phyloP scores from a whole-genome alignment of 2,113 vertebrate genomes.

The Dipodomys ordii region DNA sequence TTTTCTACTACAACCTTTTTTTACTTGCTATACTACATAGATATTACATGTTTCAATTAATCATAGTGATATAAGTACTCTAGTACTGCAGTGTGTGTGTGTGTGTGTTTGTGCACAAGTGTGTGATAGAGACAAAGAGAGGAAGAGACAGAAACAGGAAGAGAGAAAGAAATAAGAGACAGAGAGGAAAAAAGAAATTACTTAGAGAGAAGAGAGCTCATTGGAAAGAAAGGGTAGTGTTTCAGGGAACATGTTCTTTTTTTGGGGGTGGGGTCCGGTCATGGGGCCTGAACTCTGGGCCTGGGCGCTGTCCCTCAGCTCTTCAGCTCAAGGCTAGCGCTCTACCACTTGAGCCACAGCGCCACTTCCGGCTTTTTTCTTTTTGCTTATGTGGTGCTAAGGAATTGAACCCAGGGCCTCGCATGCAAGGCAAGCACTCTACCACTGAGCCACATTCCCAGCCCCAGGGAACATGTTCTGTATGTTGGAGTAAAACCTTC shows the following conservation, averaged over 20 bases:
- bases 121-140: neutral
- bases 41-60: neutral
- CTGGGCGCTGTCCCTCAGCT: too few relatives aligned
- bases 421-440: too few relatives aligned
- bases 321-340: too few relatives aligned
- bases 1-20: neutral
- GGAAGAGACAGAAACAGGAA: neutral
- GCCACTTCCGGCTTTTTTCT: too few relatives aligned
- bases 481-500: neutral
- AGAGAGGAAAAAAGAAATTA: too few relatives aligned
- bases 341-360: too few relatives aligned
- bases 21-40: neutral
- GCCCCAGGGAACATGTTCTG: neutral
- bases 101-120: neutral
- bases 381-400: too few relatives aligned
- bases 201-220: neutral
- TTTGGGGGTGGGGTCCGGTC: too few relatives aligned
- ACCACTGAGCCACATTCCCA: too few relatives aligned
- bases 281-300: too few relatives aligned
- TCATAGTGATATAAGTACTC: neutral
- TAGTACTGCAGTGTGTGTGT: neutral
- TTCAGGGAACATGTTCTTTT: neutral
- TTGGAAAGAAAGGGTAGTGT: neutral
- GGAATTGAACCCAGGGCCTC: too few relatives aligned
- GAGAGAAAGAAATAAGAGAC: too few relatives aligned